Evolutionary conservation across 1,140 invertebrate species (phyloP), one percentile per base, ranked within the genome.

Genomic region (Delia radicum): DNA sequence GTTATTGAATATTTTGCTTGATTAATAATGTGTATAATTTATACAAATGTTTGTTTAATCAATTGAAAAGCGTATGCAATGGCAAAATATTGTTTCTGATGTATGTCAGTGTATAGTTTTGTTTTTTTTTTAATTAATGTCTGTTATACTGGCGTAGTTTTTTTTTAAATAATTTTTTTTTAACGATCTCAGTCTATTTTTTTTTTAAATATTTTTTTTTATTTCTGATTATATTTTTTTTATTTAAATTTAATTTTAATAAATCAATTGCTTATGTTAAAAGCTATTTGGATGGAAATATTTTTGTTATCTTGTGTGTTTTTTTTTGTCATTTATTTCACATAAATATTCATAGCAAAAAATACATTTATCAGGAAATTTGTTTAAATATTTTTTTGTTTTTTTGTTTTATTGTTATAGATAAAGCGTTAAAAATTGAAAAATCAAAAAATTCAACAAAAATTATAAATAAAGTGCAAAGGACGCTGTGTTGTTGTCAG

Each of bases 301-400:
- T 73, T 73, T 73, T 69, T 69, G n/a, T 69, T 61, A 46, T n/a
- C n/a, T n/a, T n/a, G n/a, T n/a, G n/a, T n/a, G n/a, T n/a, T n/a
- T n/a, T n/a, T 73, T 73, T 73, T 69, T 69, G n/a, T 69, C 42
- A 46, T 74, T 33, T 76, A 72, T 74, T 72, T 77, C 42, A 74
- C 48, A 29, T 73, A 72, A 77, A 74, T 78, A 74, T 79, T 76
- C 76, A 78, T 74, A 75, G 79, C 75, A 82, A 79, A 79, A 71
- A 80, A 63, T 76, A 82, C 76, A 79, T 67, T 28, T 67, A 29
- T 67, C 29, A 71, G 46, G 37, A 55, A 48, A 73, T 48, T n/a
- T 67, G 63, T 67, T n/a, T 42, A 37, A 42, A 37, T 37, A 71
- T 33, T 69, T 69, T 8, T 31, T 33, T 42, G 26, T 71, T 46